These are phyloP conservation scores for Ormia ochracea DNA, from an alignment of 2,888 invertebrate species.

Conservation along the genomic window DNA sequence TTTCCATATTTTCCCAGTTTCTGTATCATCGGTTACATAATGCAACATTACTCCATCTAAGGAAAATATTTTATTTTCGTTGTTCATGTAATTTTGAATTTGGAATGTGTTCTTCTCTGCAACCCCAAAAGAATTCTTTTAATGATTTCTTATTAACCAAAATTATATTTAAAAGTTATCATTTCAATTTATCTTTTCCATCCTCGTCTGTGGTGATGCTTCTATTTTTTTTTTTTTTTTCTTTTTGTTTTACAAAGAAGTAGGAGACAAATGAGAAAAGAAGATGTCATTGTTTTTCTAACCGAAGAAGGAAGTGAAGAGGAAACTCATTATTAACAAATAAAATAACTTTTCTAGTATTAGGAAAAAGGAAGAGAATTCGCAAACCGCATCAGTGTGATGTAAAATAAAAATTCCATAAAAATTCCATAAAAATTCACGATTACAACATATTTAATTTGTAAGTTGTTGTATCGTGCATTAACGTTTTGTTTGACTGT, in stretches of 20 bases:
- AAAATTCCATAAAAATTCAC: conserved; percentile 32
- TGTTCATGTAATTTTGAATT: no score
- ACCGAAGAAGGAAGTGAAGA: not conserved
- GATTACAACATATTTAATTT: conserved; percentile 28
- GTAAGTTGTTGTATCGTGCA: not conserved
- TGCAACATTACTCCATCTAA: no score
- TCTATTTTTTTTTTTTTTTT: no score
- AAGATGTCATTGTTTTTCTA: conserved; percentile 5
- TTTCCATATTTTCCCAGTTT: no score
- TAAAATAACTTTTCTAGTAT: not conserved
- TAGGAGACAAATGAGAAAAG: not conserved
- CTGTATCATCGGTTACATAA: no score
- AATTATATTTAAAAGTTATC: conserved; percentile 11
- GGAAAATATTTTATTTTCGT: no score
- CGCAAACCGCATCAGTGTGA: not conserved
- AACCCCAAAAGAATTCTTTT: conserved; percentile 25
- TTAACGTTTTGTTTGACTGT: conserved; percentile 8
- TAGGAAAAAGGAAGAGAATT: not conserved
- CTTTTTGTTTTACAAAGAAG: no score
- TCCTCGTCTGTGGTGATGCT: not conserved
- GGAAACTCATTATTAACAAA: conserved; percentile 25
- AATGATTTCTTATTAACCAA: no score
- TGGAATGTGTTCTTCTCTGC: no score
- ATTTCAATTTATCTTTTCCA: conserved; percentile 18
- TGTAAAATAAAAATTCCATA: not conserved